Evolutionary conservation across 2,113 vertebrate genomes (phyloP).

Genomic region (Lates calcarifer): DNA sequence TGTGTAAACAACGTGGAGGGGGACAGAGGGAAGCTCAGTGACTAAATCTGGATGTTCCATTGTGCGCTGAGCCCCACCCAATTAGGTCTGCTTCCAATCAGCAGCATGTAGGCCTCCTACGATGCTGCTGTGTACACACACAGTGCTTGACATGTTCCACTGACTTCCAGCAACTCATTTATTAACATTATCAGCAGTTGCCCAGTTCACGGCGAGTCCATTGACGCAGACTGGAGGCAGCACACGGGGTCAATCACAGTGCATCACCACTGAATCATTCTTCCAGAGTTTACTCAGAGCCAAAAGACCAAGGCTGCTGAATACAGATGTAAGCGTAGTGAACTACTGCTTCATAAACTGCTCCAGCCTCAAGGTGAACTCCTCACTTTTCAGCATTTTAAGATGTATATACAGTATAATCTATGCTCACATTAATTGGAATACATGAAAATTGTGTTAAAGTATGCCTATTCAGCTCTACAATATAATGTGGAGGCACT

Average conservation of each 20-base stretch:
- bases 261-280: conserved; percentile 59
- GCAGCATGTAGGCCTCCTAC: conserved; percentile 10
- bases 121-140: background rate
- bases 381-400: conserved; percentile 4
- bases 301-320: conserved; percentile 32
- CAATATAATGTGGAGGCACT: background rate
- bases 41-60: conserved; percentile 46
- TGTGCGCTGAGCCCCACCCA: conserved; percentile 19
- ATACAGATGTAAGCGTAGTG: conserved; percentile 43
- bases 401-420: conserved; percentile 20
- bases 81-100: conserved; percentile 50
- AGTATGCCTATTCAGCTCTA: conserved; percentile 14
- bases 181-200: conserved; percentile 60
- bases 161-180: conserved; percentile 49
- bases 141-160: background rate
- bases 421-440: conserved; percentile 24
- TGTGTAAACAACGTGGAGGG: conserved; percentile 43
- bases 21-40: conserved; percentile 32
- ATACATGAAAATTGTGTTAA: background rate
- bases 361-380: conserved; percentile 23
- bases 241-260: conserved; percentile 49
- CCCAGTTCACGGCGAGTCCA: conserved; percentile 53
- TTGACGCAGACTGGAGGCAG: conserved; percentile 46
- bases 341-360: conserved; percentile 8
- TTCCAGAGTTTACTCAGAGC: conserved; percentile 39